These are phyloP conservation scores for Metaphire vulgaris DNA, from an alignment of 1,140 invertebrate species.

Conservation along the genomic window DNA sequence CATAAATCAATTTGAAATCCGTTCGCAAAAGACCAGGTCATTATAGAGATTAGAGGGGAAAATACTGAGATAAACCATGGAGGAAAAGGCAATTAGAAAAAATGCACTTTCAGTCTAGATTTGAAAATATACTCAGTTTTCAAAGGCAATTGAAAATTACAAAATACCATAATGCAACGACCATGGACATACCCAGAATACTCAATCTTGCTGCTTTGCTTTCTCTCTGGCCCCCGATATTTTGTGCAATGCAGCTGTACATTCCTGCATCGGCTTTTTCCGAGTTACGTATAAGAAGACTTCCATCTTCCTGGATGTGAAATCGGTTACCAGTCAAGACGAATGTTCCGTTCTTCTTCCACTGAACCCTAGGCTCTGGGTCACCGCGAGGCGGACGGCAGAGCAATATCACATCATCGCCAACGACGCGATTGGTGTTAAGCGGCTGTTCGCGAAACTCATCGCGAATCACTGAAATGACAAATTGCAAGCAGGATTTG, in stretches of 20 bases:
- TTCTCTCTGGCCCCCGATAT: slow-evolving; percentile 74
- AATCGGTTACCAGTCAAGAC: background rate
- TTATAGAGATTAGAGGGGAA: no score
- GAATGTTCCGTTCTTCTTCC: slow-evolving; percentile 52
- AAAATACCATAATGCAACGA: no score
- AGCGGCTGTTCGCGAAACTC: slow-evolving; percentile 22
- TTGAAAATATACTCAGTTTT: no score
- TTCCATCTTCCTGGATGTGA: slow-evolving; percentile 5
- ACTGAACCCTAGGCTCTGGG: slow-evolving; percentile 82
- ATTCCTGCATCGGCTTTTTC: slow-evolving; percentile 72
- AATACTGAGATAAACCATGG: no score
- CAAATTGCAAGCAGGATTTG: no score
- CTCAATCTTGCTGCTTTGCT: slow-evolving; percentile 68
- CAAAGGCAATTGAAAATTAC: no score
- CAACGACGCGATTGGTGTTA: slow-evolving; percentile 44
- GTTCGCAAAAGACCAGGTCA: no score
- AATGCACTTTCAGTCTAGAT: no score
- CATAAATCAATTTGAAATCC: no score
- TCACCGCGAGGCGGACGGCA: slow-evolving; percentile 87
- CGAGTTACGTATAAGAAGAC: slow-evolving; percentile 58
- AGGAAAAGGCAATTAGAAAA: no score
- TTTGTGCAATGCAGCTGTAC: slow-evolving; percentile 77
- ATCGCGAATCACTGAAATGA: slow-evolving; percentile 17
- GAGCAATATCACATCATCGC: slow-evolving; percentile 81
- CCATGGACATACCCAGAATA: slow-evolving; percentile 67